phyloP scores from a whole-genome alignment of 2,888 invertebrate species.

The Cheilosia scutellata region DNA sequence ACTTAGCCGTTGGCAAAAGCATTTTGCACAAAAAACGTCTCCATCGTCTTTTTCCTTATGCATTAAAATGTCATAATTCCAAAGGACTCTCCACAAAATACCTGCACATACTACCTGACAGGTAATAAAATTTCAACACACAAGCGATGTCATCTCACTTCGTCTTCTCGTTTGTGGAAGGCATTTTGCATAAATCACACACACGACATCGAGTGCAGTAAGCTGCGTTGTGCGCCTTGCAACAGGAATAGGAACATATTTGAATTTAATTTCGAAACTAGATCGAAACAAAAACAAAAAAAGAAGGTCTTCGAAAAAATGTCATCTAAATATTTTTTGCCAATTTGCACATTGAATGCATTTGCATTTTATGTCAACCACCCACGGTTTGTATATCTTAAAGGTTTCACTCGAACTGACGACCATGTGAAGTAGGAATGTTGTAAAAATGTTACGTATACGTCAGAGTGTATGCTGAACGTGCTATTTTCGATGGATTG shows the following conservation, averaged over 20 bases:
- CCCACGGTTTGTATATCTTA: conserved; percentile 5
- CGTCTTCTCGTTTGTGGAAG: conserved; percentile 54
- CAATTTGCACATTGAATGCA: conserved; percentile 54
- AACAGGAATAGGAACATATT: conserved; percentile 26
- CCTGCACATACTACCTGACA: conserved; percentile 33
- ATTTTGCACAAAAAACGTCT: not conserved
- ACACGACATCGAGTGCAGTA: conserved; percentile 29
- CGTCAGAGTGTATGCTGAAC: conserved; percentile 6
- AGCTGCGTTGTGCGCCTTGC: conserved; percentile 15
- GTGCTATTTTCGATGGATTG: conserved; percentile 5
- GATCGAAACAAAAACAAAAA: conserved; percentile 12
- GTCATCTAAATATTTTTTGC: conserved; percentile 51
- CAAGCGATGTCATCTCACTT: conserved; percentile 64
- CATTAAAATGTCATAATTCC: conserved; percentile 69
- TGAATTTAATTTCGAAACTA: conserved; percentile 46
- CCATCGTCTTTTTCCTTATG: not conserved
- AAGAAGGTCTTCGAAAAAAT: conserved; percentile 35
- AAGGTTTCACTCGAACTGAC: conserved; percentile 31
- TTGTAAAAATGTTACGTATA: conserved; percentile 5
- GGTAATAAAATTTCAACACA: conserved; percentile 63
- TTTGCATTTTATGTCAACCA: conserved; percentile 62
- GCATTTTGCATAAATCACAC: conserved; percentile 68
- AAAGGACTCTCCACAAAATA: conserved; percentile 38
- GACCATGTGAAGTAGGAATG: not conserved
- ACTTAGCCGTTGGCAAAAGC: not conserved